Percentiles rank a stretch among this genome's conserved stretches.
Evolutionary conservation across 2,797 vertebrate genomes (phyloP).

Genomic region (Sebastes umbrosus): DNA sequence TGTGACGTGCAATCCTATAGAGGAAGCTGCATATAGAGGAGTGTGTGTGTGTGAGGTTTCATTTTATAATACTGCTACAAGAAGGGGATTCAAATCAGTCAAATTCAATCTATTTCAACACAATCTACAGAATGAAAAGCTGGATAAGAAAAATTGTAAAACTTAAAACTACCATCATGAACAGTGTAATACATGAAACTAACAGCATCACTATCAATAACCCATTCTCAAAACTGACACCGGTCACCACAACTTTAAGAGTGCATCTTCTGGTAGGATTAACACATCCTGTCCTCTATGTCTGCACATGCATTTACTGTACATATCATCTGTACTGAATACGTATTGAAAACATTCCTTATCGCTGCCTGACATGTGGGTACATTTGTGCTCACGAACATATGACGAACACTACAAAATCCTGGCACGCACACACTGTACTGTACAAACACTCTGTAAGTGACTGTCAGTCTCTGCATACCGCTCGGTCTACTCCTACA

Average conservation of each 20-base stretch:
- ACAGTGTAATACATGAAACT: not conserved
- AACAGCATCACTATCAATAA: not conserved
- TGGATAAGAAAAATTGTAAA: not conserved
- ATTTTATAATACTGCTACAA: not conserved
- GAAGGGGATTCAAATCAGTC: not conserved
- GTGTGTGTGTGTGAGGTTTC: not conserved
- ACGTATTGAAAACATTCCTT: not conserved
- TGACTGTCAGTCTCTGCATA: not conserved
- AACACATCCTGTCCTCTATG: not conserved
- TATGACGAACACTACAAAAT: not conserved
- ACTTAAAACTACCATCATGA: not conserved
- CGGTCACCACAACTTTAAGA: not conserved
- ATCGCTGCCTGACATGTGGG: not conserved
- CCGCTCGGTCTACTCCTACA: not conserved
- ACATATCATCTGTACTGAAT: not conserved
- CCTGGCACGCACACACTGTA: not conserved
- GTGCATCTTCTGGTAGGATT: not conserved
- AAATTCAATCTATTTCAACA: not conserved
- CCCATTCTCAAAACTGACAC: not conserved
- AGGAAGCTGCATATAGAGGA: not conserved
- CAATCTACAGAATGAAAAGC: not conserved
- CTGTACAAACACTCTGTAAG: not conserved
- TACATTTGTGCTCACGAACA: not conserved
- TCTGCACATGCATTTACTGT: not conserved
- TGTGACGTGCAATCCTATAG: slow-evolving; percentile 14